Conservation (phyloP, 92 coral and sea anemone genomes). For the Porites evermanni region DNA sequence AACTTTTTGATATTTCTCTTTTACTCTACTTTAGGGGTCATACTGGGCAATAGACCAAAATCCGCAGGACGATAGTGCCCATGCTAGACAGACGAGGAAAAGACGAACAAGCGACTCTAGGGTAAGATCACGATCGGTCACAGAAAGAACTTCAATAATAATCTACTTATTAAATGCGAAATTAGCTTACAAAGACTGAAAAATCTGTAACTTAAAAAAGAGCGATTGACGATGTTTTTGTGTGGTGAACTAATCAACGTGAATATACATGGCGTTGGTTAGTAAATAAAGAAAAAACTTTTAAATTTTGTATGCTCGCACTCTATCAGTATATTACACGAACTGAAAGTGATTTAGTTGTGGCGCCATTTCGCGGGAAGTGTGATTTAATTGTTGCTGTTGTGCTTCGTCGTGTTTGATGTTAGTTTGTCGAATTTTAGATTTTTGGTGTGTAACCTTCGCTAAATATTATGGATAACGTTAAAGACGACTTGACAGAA, state of each 20-base stretch:
- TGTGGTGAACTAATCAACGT: background rate
- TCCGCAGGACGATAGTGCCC: constrained; percentile 88
- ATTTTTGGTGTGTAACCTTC: background rate
- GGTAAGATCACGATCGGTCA: constrained; percentile 63
- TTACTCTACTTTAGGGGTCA: constrained; percentile 74
- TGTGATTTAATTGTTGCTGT: background rate
- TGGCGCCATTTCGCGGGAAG: constrained; percentile 39
- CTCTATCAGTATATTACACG: constrained; percentile 6
- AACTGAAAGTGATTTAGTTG: background rate
- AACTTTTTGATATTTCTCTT: constrained; percentile 3
- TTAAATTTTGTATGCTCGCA: background rate
- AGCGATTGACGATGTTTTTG: background rate
- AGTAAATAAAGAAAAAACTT: background rate
- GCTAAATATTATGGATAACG: background rate
- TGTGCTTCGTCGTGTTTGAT: background rate
- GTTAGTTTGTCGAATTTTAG: background rate
- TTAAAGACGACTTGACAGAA: constrained; percentile 8
- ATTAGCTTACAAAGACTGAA: background rate
- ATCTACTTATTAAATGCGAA: background rate
- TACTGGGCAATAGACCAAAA: constrained; percentile 99
- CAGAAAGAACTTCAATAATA: background rate
- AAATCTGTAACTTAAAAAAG: background rate
- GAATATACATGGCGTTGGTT: background rate
- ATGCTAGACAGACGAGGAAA: constrained; percentile 88
- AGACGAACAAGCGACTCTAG: constrained; percentile 88